phyloP scores from a whole-genome alignment of 2,888 invertebrate species.

The Oscheius sp. region DNA sequence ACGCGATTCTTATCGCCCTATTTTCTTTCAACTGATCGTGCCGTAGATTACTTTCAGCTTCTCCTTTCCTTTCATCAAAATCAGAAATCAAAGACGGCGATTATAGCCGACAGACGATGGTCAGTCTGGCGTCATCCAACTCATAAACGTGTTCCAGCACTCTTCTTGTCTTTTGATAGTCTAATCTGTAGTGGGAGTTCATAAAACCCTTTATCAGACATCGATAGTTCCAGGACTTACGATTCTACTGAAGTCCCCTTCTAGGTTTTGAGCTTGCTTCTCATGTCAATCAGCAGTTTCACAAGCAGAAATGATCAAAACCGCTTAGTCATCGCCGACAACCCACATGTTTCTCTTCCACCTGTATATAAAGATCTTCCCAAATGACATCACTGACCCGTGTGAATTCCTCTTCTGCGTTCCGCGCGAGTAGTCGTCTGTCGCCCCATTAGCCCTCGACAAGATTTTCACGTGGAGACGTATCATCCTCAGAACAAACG shows the following conservation, averaged over 20 bases:
- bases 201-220: neutral
- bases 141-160: neutral
- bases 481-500: constrained; percentile 12
- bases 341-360: neutral
- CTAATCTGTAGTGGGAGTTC: too few species aligned
- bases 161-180: neutral
- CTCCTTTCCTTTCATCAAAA: neutral
- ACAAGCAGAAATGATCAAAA: neutral
- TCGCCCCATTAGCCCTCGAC: constrained; percentile 18
- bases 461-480: constrained; percentile 13
- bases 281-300: neutral
- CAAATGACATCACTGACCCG: neutral
- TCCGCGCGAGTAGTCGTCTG: constrained; percentile 16
- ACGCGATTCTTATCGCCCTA: constrained; percentile 15
- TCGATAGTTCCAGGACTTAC: neutral
- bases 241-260: neutral
- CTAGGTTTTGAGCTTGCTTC: neutral
- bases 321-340: neutral
- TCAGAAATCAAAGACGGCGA: neutral
- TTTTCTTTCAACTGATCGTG: constrained; percentile 15
- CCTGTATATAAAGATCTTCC: neutral
- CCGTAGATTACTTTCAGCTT: constrained; percentile 13
- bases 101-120: neutral
- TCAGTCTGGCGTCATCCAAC: neutral
- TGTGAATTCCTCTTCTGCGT: constrained; percentile 2